phyloP scores from a whole-genome alignment of 2,797 vertebrate genomes.

The Arremon brunneinucha region DNA sequence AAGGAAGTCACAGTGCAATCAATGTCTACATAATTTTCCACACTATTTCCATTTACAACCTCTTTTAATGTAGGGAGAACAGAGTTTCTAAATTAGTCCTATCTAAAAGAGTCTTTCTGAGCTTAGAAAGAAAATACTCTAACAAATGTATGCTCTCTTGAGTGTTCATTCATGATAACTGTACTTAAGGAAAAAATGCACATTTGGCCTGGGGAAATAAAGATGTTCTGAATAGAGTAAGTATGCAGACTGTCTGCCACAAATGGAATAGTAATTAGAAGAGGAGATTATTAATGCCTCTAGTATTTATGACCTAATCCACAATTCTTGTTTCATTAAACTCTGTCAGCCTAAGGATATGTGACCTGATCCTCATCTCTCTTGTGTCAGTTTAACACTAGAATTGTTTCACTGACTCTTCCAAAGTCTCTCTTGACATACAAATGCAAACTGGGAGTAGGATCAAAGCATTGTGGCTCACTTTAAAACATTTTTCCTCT shows the following conservation, averaged over 20 bases:
- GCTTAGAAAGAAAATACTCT: conserved; percentile 26
- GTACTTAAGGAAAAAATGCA: conserved; percentile 32
- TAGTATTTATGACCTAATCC: conserved; percentile 63
- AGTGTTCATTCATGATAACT: conserved; percentile 57
- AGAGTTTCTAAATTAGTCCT: conserved; percentile 24
- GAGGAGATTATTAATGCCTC: conserved; percentile 52
- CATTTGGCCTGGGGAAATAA: conserved; percentile 14
- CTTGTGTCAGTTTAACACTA: conserved; percentile 14
- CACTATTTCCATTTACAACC: background rate
- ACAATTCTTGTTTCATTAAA: conserved; percentile 56
- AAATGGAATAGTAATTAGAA: conserved; percentile 55
- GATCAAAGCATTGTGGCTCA: background rate
- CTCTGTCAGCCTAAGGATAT: conserved; percentile 49
- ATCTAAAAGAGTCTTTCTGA: conserved; percentile 35
- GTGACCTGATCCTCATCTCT: conserved; percentile 43
- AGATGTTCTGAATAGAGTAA: conserved; percentile 41
- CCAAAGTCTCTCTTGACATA: background rate
- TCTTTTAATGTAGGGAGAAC: background rate
- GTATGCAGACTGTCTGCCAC: conserved; percentile 36
- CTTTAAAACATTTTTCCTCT: background rate
- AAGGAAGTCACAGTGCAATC: background rate
- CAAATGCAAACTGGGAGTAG: background rate
- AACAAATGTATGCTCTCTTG: conserved; percentile 29
- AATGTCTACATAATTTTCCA: background rate
- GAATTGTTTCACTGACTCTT: conserved; percentile 7